phyloP scores from a whole-genome alignment of 2,113 vertebrate species.

The Pterocles gutturalis region DNA sequence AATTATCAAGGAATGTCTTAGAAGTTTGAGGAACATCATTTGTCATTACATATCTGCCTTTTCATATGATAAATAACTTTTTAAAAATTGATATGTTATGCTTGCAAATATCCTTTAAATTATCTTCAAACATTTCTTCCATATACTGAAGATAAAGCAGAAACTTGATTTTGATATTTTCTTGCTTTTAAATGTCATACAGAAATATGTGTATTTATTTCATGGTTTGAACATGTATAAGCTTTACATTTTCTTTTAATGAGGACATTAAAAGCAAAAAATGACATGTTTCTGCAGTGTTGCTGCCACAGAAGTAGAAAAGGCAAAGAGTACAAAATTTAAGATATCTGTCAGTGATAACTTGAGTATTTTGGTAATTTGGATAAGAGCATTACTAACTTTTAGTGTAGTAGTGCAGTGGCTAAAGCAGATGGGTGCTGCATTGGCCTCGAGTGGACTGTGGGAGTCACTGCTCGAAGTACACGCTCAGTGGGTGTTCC shows the following conservation, averaged over 20 bases:
- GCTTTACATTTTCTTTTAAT: constrained; percentile 40
- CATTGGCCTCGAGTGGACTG: accelerated
- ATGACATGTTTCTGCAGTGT: neutral
- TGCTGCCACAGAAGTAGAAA: neutral
- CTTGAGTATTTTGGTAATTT: neutral
- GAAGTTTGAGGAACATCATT: neutral
- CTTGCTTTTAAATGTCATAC: neutral
- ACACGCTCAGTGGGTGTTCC: neutral
- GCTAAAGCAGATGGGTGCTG: neutral
- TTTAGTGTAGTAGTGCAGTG: neutral
- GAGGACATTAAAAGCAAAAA: neutral
- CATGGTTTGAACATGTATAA: constrained; percentile 6
- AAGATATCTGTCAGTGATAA: neutral
- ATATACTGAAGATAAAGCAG: neutral
- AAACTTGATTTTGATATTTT: constrained; percentile 21
- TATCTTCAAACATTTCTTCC: neutral
- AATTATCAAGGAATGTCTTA: neutral
- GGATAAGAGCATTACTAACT: neutral
- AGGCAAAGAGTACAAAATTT: neutral
- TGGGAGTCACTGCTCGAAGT: neutral
- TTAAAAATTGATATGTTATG: constrained; percentile 20
- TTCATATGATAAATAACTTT: constrained; percentile 43
- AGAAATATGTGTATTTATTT: neutral
- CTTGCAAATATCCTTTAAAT: constrained; percentile 48
- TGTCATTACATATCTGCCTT: constrained; percentile 1